Evolutionary conservation across 1,140 invertebrate species (phyloP).

Genomic region (Ceratina japonica): DNA sequence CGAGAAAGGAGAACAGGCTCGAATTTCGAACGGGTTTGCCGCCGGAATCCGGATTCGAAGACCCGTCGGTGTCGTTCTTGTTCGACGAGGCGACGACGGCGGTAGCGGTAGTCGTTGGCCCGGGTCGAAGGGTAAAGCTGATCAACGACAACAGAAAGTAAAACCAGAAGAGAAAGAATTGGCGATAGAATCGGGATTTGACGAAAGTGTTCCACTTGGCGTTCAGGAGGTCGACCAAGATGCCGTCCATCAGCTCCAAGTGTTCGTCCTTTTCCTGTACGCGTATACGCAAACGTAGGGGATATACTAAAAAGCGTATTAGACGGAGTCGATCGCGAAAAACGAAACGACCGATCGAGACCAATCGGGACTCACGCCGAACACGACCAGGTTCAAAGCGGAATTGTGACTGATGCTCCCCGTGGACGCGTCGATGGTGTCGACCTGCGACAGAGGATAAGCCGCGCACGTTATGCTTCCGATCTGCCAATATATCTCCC

Average conservation of each 20-base stretch:
- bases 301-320: no score
- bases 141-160: slow-evolving; percentile 94
- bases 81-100: no score
- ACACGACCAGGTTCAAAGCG: slow-evolving; percentile 98
- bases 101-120: slow-evolving; percentile 77
- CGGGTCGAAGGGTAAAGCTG: slow-evolving; percentile 92
- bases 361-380: slow-evolving; percentile 88
- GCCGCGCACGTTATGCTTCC: slow-evolving; percentile 97
- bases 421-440: slow-evolving; percentile 95
- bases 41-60: slow-evolving; percentile 12
- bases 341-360: no score
- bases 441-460: slow-evolving; percentile 96
- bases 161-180: slow-evolving; percentile 93
- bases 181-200: slow-evolving; percentile 93
- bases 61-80: not conserved
- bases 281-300: no score
- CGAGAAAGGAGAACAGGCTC: slow-evolving; percentile 47
- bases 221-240: slow-evolving; percentile 95
- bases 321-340: no score
- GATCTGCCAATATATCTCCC: slow-evolving; percentile 98
- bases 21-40: slow-evolving; percentile 28
- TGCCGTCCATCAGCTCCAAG: slow-evolving; percentile 96
- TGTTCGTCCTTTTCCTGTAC: slow-evolving; percentile 94
- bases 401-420: slow-evolving; percentile 96
- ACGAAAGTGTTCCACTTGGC: slow-evolving; percentile 99